Evolutionary conservation across 2,888 invertebrate genomes (phyloP), one percentile per base, ranked within the genome.

Genomic region (Malthinus seriepunctatus): DNA sequence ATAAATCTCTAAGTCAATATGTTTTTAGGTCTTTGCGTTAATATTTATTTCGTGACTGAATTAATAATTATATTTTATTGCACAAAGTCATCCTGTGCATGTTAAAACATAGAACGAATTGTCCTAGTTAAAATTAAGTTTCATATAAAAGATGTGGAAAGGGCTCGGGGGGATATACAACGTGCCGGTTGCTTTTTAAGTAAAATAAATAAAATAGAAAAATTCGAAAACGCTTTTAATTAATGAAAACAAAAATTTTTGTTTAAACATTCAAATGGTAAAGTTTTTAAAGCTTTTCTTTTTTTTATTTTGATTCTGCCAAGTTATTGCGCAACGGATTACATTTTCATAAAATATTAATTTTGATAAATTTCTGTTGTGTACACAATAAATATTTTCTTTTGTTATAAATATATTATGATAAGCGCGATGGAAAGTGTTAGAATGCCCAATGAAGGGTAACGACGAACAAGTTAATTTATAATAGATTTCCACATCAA

Each of bases 41-140:
- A 63, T 64, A 61, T 66, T 63, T 63, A 62, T 64, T 63, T 56
- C 61, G 61, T 57, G 62, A 55, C 56, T 56, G 63, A 53, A 63
- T 62, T 63, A 62, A 65, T 66, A 63, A 64, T 64, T 59, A 60
- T 63, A 60, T 63, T 59, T 61, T 61, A 55, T 59, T 60, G 62
- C 56, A 61, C 49, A 38, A 51, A 63, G 46, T 47, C 51, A 50
- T 37, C 34, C 39, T 37, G 49, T 54, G 64, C 62, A 60, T 62
- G 62, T 55, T 63, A 63, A 66, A 62, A 60, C 58, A 56, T 57
- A 59, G 60, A 60, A 60, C 59, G 58, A 63, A 60, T 49, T 56
- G 63, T 64, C 61, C 60, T 51, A 49, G 63, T 57, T 62, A 48
- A 63, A 65, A 61, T 64, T 63, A 63, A 63, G 60, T 66, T 64